Evolutionary conservation across 2,888 invertebrate species (phyloP), one percentile per base, ranked within the genome.

Genomic region (Acleris emargana): DNA sequence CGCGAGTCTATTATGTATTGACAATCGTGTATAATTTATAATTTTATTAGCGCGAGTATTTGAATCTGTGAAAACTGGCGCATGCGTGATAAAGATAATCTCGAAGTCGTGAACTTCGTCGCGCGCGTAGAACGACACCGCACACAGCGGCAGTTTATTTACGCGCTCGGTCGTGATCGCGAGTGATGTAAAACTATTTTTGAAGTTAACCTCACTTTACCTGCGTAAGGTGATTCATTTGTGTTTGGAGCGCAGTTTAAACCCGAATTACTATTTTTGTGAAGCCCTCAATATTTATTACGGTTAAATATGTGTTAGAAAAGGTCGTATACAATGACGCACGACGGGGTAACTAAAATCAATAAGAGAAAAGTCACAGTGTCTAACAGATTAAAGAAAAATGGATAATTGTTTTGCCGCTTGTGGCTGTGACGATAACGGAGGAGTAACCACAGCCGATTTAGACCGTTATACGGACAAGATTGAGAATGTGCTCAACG

Each of bases 371-470:
- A 74, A 67, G 70, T 68, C 59, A 74, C 75, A 64, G 74, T 78
- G 75, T 74, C 74, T 73, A 67, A 70, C 73, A 80, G 80, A 86
- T 84, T 81, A 81, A 69, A 76, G 75, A 87, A 77, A 77, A 76
- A 92, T 92, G 93, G 91, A 89, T 79, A 86, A 89, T 75, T 93
- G 93, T 86, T 91, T 92, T 71, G 84, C 80, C 69, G 87, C 87
- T 58, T 93, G 91, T 79, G 87, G 91, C 75, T 92, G 91, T 78
- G 88, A 89, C 70, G 86, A 87, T 70, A 80, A 81, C 57, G 89
- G 89, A 77, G 86, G 87, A 59, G 78, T 92, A 66, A 89, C 89
- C 51, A 89, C 86, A 76, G 83, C 90, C 7, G 93, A 93, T 74
- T 87, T 93, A 71, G 93, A 93, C 73, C 87, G 92, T 49, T 93